A percentile compares a stretch with the other conserved stretches of the same genome.
These are phyloP conservation scores for Ploceus nigricollis DNA, from an alignment of 2,113 vertebrate genomes.

Conservation along the genomic window DNA sequence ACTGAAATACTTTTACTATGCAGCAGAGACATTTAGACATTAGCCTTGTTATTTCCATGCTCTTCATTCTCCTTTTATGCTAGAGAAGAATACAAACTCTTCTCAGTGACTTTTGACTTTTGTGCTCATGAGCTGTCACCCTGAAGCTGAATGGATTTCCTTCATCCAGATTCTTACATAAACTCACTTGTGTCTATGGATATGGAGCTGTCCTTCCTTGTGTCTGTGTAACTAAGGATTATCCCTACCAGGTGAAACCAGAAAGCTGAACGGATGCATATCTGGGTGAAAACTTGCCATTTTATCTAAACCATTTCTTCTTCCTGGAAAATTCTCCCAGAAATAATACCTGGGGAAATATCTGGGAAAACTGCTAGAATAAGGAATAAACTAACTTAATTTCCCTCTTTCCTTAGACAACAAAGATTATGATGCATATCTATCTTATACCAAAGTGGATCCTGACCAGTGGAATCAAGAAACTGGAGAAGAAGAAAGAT, in stretches of 20 bases:
- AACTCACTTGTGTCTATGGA: background rate
- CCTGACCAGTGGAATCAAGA: conserved; percentile 98
- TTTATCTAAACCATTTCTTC: background rate
- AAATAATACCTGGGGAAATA: background rate
- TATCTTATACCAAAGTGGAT: conserved; percentile 99
- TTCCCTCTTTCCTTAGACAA: conserved; percentile 78
- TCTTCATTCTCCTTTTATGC: background rate
- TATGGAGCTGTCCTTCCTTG: background rate
- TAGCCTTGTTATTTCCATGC: background rate
- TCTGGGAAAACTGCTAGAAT: background rate
- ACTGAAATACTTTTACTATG: background rate
- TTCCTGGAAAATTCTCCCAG: background rate
- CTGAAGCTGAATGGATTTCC: background rate
- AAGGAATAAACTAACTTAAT: background rate
- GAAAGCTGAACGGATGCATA: background rate
- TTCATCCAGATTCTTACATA: background rate
- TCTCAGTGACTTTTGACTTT: background rate
- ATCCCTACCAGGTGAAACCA: background rate
- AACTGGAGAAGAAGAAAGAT: conserved; percentile 94
- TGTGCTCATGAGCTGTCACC: background rate
- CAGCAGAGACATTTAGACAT: background rate
- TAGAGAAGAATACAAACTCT: background rate
- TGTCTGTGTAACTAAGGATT: background rate
- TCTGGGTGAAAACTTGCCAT: background rate
- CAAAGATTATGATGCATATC: conserved; percentile 97